These are phyloP conservation scores for Eristalinus sepulchralis DNA, from an alignment of 2,888 invertebrate genomes.

Conservation along the genomic window DNA sequence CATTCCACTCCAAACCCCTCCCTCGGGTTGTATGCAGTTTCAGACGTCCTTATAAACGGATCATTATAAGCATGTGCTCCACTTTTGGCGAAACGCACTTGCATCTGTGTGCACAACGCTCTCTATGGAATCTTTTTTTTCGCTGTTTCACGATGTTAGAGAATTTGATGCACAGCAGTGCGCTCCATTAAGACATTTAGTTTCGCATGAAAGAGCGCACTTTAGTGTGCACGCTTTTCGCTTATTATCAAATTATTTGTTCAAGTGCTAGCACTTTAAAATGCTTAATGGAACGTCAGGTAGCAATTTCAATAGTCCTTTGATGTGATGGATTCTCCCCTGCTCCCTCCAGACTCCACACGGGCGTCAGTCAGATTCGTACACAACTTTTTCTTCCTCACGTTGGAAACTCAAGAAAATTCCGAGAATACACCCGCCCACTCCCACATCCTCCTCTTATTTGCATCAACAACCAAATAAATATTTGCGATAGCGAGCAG, in stretches of 20 bases:
- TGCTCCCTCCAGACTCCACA: neutral
- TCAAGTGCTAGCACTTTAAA: neutral
- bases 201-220: neutral
- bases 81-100: neutral
- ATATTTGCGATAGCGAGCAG: conserved; percentile 56
- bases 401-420: neutral
- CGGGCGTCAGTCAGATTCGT: conserved; percentile 23
- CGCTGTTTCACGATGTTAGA: neutral
- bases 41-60: neutral
- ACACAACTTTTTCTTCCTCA: conserved; percentile 47
- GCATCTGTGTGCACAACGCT: neutral
- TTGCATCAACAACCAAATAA: conserved; percentile 56
- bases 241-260: neutral
- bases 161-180: neutral
- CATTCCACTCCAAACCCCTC: too few species aligned
- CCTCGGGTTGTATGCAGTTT: neutral
- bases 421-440: conserved; percentile 24
- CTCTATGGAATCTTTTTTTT: neutral
- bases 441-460: conserved; percentile 57
- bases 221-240: neutral
- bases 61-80: neutral
- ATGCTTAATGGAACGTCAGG: neutral
- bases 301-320: too few species aligned
- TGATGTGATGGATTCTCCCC: neutral
- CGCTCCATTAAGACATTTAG: neutral